Evolutionary conservation across 37 sponge, comb jelly and placozoan genomes (phyloP), one percentile per base, ranked within the genome.

Genomic region (Spongia lamella): DNA sequence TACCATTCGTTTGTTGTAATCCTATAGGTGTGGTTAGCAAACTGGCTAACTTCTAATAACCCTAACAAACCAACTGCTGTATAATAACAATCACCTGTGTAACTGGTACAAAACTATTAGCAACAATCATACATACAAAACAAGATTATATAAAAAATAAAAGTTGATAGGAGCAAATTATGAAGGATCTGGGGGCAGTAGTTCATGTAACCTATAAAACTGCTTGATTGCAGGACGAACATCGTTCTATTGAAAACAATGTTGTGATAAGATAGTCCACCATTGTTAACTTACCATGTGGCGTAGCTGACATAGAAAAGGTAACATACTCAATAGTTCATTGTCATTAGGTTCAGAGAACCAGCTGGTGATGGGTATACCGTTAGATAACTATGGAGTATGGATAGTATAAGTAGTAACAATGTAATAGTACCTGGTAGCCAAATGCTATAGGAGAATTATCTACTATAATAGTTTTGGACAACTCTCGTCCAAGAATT

Each of bases 381-480:
- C 98, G 82, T 97, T 97, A 21, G 87, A 89, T 64, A 97, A 51
- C 90, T 92, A 55, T 30, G 81, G 38, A 34, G 38, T 31, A 64
- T 9, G 25, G 7, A 6, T 16, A 7, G 4, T 27, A 7, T 16
- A 54, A 21, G 54, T 14, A 26, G 11, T 22, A 29, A 55, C 33
- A 34, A 29, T 20, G 4, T 16, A 13, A 9, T 9, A 66, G 13
- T 64, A 96, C 96, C 90, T 97, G 94, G 57, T 97, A 97, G 21
- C 92, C 98, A 73, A 97, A 97, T 67, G 98, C 94, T 51, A 91
- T 90, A 14, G 94, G 94, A 16, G 94, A 97, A 63, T 97, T 97
- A 72, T 97, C 98, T 0, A 97, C 67, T 50, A 97, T 94, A 35
- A 97, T 80, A 6, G 95, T 94, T 78, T 97, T 91, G 9, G 90